These are phyloP conservation scores for Cephus nigrinus DNA, from an alignment of 2,888 invertebrate species.

Conservation along the genomic window DNA sequence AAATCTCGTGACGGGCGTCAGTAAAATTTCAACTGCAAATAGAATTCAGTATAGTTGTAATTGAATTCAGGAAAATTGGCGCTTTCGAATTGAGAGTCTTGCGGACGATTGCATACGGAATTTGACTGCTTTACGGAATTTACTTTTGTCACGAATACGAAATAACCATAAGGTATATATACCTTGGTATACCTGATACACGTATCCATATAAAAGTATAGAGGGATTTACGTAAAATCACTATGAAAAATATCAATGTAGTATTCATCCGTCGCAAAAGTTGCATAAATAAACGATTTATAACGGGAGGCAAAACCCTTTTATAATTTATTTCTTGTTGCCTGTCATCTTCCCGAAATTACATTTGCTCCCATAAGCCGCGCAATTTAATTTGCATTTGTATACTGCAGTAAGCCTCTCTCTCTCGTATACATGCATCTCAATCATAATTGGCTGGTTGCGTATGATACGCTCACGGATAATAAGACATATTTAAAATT, in stretches of 20 bases:
- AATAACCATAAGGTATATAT: neutral
- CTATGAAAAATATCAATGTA: neutral
- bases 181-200: neutral
- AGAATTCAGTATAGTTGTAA: constrained; percentile 46
- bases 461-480: neutral
- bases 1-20: constrained; percentile 53
- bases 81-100: constrained; percentile 33
- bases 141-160: constrained; percentile 7
- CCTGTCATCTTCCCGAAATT: neutral
- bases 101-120: constrained; percentile 18
- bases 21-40: constrained; percentile 59
- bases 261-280: neutral
- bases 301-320: neutral
- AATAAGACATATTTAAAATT: neutral
- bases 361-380: neutral
- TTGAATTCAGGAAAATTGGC: constrained; percentile 44
- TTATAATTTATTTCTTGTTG: neutral
- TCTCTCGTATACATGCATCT: neutral
- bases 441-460: neutral
- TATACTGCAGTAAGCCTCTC: neutral
- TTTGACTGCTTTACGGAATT: constrained; percentile 18
- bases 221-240: neutral
- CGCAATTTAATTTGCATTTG: neutral
- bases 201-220: neutral
- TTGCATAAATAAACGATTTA: neutral